Evolutionary conservation across 2,888 invertebrate genomes (phyloP), one percentile per base, ranked within the genome.

Genomic region (Epinotia demarniana): DNA sequence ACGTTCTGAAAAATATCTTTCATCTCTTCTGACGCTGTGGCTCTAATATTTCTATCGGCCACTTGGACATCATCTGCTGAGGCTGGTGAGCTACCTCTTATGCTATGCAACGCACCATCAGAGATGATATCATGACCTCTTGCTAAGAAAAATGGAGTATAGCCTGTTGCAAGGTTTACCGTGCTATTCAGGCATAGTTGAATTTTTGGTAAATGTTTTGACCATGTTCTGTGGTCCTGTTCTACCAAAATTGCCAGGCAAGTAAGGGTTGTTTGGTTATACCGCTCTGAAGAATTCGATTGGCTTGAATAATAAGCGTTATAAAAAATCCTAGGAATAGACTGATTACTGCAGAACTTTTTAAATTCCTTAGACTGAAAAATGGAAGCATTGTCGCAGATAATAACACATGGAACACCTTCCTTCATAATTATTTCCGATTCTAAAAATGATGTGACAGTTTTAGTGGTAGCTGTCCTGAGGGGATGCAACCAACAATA

Each of bases 311-410:
- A 46, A 46, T 69, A 69, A n/a, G 69, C 69, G 5, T 58, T 58
- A 9, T 43, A 69, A 19, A 69, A 69, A 33, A 64, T 64, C n/a
- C 13, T 64, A 13, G 63, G 46, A 46, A 64, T 64, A 11, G 63
- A 19, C 1, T 46, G 2, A 12, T 64, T 13, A 2, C 11, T 11
- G 19, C 46, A 46, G 18, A 64, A 64, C 11, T 64, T 64, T 46
- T 64, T 64, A 64, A 64, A 64, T 46, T 64, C 63, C 19, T 13
- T 46, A 19, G 43, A 43, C 18, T 46, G 43, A 46, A 64, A 64
- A 46, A 64, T 46, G 3, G 64, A 19, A 13, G 64, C 64, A 13
- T 64, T 64, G 19, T 46, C 46, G 4, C 33, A 33, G 2, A 33
- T 33, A 33, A 33, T 33, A 19, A 46, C 46, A 46, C 13, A 46